A percentile compares a stretch with the other conserved stretches of the same genome.
phyloP scores from a whole-genome alignment of 1,140 invertebrate species.

The Aphelinus certus region DNA sequence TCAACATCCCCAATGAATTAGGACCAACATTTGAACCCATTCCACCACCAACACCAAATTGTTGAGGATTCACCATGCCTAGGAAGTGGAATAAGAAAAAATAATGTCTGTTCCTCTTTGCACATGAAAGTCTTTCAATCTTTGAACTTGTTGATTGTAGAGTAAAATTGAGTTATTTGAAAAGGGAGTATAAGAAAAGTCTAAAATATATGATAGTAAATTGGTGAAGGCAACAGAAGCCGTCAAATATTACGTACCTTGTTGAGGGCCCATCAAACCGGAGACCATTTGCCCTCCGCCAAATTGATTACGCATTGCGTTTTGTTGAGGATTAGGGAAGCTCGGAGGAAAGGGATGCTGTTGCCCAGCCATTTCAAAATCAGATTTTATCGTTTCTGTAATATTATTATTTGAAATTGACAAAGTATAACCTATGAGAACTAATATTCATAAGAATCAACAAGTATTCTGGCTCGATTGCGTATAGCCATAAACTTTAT shows the following conservation, averaged over 20 bases:
- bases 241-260: slow-evolving; percentile 51
- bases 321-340: slow-evolving; percentile 68
- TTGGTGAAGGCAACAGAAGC: too few species aligned
- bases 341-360: slow-evolving; percentile 70
- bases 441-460: not conserved
- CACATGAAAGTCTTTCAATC: too few species aligned
- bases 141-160: too few species aligned
- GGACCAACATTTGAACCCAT: slow-evolving; percentile 55
- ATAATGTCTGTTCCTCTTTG: too few species aligned
- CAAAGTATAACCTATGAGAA: not conserved
- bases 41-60: slow-evolving; percentile 55
- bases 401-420: not conserved
- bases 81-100: not conserved
- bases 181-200: too few species aligned
- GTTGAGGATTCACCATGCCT: slow-evolving; percentile 60
- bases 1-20: slow-evolving; percentile 60
- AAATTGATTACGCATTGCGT: slow-evolving; percentile 68
- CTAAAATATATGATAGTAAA: too few species aligned
- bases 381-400: slow-evolving; percentile 9
- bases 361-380: slow-evolving; percentile 66
- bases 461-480: too few species aligned
- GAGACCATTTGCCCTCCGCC: slow-evolving; percentile 68
- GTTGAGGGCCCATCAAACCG: slow-evolving; percentile 65
- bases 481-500: too few species aligned
- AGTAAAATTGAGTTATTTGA: too few species aligned